Percentiles rank a stretch among this genome's conserved stretches.
phyloP scores from a whole-genome alignment of 2,888 invertebrate genomes.

The Limenitis camilla region DNA sequence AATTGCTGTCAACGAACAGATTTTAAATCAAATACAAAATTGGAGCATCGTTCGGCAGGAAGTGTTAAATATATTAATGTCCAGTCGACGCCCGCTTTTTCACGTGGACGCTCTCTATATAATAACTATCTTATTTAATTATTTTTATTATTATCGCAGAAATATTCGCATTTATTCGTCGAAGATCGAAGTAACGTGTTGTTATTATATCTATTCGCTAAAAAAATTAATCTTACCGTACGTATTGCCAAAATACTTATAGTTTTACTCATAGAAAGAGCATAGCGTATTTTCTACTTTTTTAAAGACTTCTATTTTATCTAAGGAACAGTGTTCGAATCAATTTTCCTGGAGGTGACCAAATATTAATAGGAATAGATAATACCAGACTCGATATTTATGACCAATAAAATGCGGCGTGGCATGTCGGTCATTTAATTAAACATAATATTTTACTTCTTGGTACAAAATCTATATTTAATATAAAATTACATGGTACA shows the following conservation, averaged over 20 bases:
- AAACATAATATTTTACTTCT: conserved; percentile 37
- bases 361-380: conserved; percentile 41
- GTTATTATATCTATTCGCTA: too few relatives aligned
- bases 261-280: too few relatives aligned
- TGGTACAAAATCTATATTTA: conserved; percentile 35
- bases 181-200: neutral
- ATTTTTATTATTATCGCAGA: conserved; percentile 29
- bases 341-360: conserved; percentile 36
- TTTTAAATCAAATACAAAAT: conserved; percentile 71
- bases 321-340: too few relatives aligned
- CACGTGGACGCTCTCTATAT: conserved; percentile 35
- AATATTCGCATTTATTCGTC: conserved; percentile 2
- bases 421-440: conserved; percentile 40
- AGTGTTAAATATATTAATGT: conserved; percentile 63
- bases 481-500: conserved; percentile 36
- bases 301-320: too few relatives aligned
- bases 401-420: conserved; percentile 55
- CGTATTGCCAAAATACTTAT: too few relatives aligned
- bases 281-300: too few relatives aligned
- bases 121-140: conserved; percentile 39
- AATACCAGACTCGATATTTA: conserved; percentile 66
- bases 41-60: conserved; percentile 69
- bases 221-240: too few relatives aligned
- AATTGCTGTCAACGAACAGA: conserved; percentile 60
- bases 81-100: conserved; percentile 45